Evolutionary conservation across 1,140 invertebrate species (phyloP).

Genomic region (Sesamia nonagrioides): DNA sequence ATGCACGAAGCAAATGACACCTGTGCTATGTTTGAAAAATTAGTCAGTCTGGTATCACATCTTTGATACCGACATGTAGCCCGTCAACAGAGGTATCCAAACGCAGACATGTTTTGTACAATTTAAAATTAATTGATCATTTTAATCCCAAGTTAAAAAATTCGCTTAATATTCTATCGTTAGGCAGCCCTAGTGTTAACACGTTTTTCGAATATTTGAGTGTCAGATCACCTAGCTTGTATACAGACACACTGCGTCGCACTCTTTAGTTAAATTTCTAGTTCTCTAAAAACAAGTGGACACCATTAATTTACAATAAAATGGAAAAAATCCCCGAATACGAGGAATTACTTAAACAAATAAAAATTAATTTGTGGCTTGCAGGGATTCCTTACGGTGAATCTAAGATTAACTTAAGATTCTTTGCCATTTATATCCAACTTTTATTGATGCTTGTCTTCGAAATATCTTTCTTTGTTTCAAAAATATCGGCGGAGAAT

Average conservation of each 20-base stretch:
- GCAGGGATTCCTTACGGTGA: slow-evolving; percentile 64
- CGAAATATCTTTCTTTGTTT: slow-evolving; percentile 64
- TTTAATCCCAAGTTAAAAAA: too few relatives aligned
- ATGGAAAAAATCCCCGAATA: slow-evolving; percentile 68
- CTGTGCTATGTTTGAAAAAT: too few relatives aligned
- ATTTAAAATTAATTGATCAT: too few relatives aligned
- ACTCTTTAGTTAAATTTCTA: neutral
- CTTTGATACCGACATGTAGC: too few relatives aligned
- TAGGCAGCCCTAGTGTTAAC: neutral
- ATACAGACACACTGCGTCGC: neutral
- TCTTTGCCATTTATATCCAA: slow-evolving; percentile 57
- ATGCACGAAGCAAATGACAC: too few relatives aligned
- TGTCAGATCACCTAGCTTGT: neutral
- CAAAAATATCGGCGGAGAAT: slow-evolving; percentile 67
- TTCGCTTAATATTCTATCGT: too few relatives aligned
- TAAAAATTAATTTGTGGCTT: slow-evolving; percentile 68
- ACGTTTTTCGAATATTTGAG: neutral
- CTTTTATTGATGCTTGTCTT: slow-evolving; percentile 58
- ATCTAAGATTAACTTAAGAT: slow-evolving; percentile 58
- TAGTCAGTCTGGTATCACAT: too few relatives aligned
- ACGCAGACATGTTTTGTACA: too few relatives aligned
- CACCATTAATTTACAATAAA: slow-evolving; percentile 2
- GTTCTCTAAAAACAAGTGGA: neutral
- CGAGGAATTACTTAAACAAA: slow-evolving; percentile 69
- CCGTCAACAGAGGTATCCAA: too few relatives aligned